These are phyloP conservation scores for Ailurus styani DNA, from an alignment of 2,113 vertebrate species.

Conservation along the genomic window DNA sequence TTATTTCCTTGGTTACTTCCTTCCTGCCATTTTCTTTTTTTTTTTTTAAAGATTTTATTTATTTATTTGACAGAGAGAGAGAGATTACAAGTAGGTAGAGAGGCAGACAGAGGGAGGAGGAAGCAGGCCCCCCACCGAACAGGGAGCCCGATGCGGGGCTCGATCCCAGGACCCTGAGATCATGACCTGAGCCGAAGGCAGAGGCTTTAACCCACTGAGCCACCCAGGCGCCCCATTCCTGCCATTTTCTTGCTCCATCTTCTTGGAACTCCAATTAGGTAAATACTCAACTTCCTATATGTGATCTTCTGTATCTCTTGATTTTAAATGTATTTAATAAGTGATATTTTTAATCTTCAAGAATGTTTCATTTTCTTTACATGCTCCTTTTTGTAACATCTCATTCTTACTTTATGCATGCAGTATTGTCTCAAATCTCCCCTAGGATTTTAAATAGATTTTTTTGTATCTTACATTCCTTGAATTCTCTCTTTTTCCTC, in stretches of 20 bases:
- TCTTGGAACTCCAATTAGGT: not conserved
- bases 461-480: not conserved
- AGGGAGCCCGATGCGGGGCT: too few relatives aligned
- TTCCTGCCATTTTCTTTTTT: too few relatives aligned
- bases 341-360: not conserved
- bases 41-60: too few relatives aligned
- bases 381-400: not conserved
- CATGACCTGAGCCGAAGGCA: too few relatives aligned
- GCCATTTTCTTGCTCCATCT: not conserved
- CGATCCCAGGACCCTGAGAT: too few relatives aligned
- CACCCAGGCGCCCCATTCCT: too few relatives aligned
- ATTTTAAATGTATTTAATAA: slow-evolving; percentile 25
- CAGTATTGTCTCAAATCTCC: slow-evolving; percentile 9
- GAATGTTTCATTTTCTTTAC: not conserved
- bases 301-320: not conserved
- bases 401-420: not conserved
- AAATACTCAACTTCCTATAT: not conserved
- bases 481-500: not conserved
- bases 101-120: too few relatives aligned
- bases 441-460: not conserved
- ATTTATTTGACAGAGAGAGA: too few relatives aligned
- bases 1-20: slow-evolving; percentile 24
- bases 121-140: too few relatives aligned
- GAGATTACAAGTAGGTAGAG: too few relatives aligned
- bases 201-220: too few relatives aligned